A percentile compares a stretch with the other conserved stretches of the same genome.
Evolutionary conservation across 2,888 invertebrate species (phyloP).

Genomic region (Trissoscelio sp.): DNA sequence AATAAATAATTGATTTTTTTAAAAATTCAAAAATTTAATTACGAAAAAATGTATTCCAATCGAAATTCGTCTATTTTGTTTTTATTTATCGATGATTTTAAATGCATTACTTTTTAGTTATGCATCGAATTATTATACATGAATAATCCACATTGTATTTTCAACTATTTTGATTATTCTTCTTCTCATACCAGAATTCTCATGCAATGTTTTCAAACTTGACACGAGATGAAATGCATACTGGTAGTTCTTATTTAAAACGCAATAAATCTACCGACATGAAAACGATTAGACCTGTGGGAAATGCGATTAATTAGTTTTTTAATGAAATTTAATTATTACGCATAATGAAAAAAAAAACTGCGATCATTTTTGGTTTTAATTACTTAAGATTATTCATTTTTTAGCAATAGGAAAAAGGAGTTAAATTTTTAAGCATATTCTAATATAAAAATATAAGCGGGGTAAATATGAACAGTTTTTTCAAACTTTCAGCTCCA

Average conservation of each 20-base stretch:
- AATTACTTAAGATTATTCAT: not conserved
- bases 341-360: not conserved
- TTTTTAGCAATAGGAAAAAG: no score
- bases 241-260: conserved; percentile 20
- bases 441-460: no score
- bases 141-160: not conserved
- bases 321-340: conserved; percentile 28
- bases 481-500: no score
- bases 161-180: not conserved
- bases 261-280: conserved; percentile 14
- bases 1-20: no score
- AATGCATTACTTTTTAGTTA: no score
- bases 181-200: conserved; percentile 1
- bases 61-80: no score
- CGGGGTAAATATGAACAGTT: no score
- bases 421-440: no score
- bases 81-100: no score
- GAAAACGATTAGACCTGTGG: conserved; percentile 12
- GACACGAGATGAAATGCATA: not conserved
- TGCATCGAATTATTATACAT: not conserved
- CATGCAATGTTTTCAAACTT: conserved; percentile 8
- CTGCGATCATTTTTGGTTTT: not conserved
- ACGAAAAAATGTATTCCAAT: no score
- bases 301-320: conserved; percentile 14
- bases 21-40: no score